Evolutionary conservation across 23 tunicate species (phyloP).

Genomic region (Trididemnum nubilum): DNA sequence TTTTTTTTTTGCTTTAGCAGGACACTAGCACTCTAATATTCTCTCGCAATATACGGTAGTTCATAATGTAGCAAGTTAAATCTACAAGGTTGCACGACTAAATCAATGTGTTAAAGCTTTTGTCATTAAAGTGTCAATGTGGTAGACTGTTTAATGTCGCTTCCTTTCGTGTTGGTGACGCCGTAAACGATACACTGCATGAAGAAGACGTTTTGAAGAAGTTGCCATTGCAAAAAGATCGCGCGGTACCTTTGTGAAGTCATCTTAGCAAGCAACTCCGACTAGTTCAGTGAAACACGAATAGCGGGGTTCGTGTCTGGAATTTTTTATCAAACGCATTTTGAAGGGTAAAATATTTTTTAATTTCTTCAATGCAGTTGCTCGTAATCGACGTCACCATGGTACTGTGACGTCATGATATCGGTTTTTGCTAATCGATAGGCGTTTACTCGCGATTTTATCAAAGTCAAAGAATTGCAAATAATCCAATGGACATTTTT

Average conservation of each 20-base stretch:
- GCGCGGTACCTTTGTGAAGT: slow-evolving; percentile 4
- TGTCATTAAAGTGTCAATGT: neutral
- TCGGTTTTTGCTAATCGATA: too few relatives aligned
- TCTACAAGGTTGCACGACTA: too few relatives aligned
- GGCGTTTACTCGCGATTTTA: too few relatives aligned
- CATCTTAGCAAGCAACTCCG: slow-evolving; percentile 12
- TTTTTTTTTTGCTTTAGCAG: too few relatives aligned
- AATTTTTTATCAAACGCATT: too few relatives aligned
- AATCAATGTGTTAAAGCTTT: neutral
- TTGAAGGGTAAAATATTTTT: neutral
- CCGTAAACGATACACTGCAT: slow-evolving; percentile 4
- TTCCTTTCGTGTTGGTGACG: slow-evolving; percentile 13
- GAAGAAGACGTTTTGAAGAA: neutral
- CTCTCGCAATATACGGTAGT: too few relatives aligned
- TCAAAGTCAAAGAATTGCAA: too few relatives aligned
- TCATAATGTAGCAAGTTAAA: too few relatives aligned
- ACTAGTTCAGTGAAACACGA: too few relatives aligned
- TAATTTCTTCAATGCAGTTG: neutral
- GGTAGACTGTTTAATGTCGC: neutral
- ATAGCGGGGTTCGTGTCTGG: too few relatives aligned
- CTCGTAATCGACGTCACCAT: slow-evolving; percentile 16
- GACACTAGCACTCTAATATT: too few relatives aligned
- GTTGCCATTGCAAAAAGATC: neutral
- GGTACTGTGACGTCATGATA: slow-evolving; percentile 9
- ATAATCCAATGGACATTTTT: too few relatives aligned